Base-by-base conservation (phyloP, 1,140 invertebrate genomes). In the Acyrthosiphon pisum region DNA sequence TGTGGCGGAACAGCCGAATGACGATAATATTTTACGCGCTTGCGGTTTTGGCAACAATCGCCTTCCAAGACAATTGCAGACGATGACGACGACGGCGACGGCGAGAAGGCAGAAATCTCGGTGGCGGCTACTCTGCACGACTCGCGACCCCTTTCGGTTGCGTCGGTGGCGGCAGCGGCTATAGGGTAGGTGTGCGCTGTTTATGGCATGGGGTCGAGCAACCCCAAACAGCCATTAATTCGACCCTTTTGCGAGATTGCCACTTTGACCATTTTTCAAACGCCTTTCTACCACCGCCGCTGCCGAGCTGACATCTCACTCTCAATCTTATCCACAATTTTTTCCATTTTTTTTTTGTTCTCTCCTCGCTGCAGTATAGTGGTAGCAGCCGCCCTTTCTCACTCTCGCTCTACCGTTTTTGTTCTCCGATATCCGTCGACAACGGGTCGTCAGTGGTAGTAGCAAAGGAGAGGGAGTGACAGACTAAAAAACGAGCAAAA, bases 251-350 rank as follows among this genome's bases (percentile, higher is more conserved):
- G 91, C 91, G 91, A 93, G 91, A 93, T 93, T 93, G 91, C 91
- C 91, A 93, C 91, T 93, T 93, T 86, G 91, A 86, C 81, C 91
- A 93, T 93, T 93, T 93, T 93, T 93, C 91, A 93, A 93, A 93
- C 81, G 91, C 91, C 91, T 86, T 56, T 93, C 81, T 11, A 8
- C 20, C 68, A 26, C 90, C 68, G 14, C 30, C 37, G 6, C 37
- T 48, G 35, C 37, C 37, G 89, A 68, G 26, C 89, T 60, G 89
- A 90, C 89, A 44, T 68, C 89, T 90, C 89, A 90, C 56, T 90
- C 89, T 68, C 89, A 56, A 90, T 90, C 89, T 90, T 90, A 90
- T 90, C 89, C 37, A 56, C 53, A 68, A 90, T 90, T 90, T 90
- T 90, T 90, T 90, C 41, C 56, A 30, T 90, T 68, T 60, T 90